Evolutionary conservation across 2,797 vertebrate genomes (phyloP), one percentile per base, ranked within the genome.

Genomic region (Hapalemur alaotrensis): DNA sequence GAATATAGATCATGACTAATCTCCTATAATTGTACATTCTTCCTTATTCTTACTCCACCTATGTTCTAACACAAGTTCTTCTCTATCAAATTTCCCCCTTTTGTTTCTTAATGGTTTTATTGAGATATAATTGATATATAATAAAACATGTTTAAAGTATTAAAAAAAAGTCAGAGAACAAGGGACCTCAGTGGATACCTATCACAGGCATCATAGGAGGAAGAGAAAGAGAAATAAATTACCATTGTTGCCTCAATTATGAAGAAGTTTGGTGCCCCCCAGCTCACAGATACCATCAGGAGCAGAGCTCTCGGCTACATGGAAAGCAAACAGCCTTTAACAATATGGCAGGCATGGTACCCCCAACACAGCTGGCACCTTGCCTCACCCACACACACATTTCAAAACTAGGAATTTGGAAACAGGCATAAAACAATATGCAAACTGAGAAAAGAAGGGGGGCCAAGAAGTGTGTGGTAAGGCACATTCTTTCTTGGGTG

Each of bases 81-180:
- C 17, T 50, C 69, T 76, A 17, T 70, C 41, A 63, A 35, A 25
- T 79, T 94, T 65, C 28, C 25, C 25, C 59, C 57, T 57, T 23
- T 50, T 83, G 67, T 54, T 91, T 38, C 23, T 54, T 72, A 50
- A 38, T 91, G 32, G 4, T 22, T 88, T 94, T 86, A 69, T 25
- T 82, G 65, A 81, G 14, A 25, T 91, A 65, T 52, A 67, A 81
- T 23, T 57, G 30, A 76, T 28, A 48, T 81, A 90, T 15, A 61
- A n/a, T 32, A 81, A 93, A 88, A 50, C 30, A 46, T 59, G 15
- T 57, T 83, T 65, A 63, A 82, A 81, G 30, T 69, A 59, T 57
- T 57, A 57, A 57, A 57, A 22, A 54, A 30, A 82, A 81, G 13
- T 61, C 20, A 41, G 20, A 83, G 15, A 9, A 20, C 46, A 46